Base-by-base conservation (phyloP, 2,888 invertebrate genomes). In the Melanophora roralis region DNA sequence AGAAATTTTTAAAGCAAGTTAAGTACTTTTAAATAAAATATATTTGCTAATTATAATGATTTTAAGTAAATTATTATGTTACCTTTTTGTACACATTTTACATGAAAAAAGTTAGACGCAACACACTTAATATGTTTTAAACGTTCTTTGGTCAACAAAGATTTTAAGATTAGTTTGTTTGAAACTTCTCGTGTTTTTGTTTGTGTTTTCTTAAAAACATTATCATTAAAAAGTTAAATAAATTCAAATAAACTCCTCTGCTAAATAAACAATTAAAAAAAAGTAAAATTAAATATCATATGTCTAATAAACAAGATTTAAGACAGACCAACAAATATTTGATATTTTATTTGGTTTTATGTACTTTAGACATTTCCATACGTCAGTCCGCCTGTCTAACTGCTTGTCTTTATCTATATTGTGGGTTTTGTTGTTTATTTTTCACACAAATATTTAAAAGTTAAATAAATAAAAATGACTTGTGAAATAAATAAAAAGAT, bases 401-500 rank as follows among this genome's bases (percentile, higher is more conserved):
- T 64, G 11, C 45, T 36, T 16, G 19, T 51, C 19, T 38, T 27
- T 6, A 27, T 27, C 3, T 27, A 6, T 5, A 6, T 6, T 27
- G 40, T 51, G 16, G 32, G 43, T 71, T 62, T 49, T 62, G 53
- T 68, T 80, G 67, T 80, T 80, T 76, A 51, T 62, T 76, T 80
- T 80, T 80, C 80, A 80, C 80, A 80, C 72, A 80, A 76, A 72
- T 64, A 68, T 68, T 68, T 57, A 69, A 74, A 72, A 60, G 64
- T 19, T 12, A 64, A 47, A 12, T 49, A 27, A 60, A 68, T 55
- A 55, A 67, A 45, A 64, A 64, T 11, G 68, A 59, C 67, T 40
- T 69, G 69, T 69, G 55, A 76, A 69, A 57, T 49, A 76, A 55
- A n/a, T 55, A 69, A 62, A 62, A 38, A 38, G 73, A 73, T 73